Conservation (phyloP, 2,797 vertebrate genomes). For the Cynodonichthys magdalenae region DNA sequence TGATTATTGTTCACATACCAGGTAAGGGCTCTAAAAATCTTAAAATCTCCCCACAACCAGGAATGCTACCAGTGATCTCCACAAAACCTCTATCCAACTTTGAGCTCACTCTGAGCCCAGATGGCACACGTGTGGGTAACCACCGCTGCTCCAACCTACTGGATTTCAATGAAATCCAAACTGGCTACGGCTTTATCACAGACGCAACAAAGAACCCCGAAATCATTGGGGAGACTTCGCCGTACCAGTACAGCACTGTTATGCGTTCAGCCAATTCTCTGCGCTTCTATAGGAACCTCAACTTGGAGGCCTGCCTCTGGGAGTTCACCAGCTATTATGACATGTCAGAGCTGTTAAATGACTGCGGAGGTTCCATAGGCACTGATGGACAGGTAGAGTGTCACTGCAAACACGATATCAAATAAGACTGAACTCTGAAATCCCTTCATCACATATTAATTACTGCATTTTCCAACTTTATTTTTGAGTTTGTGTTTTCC, state of each 20-base stretch:
- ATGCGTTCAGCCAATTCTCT: constrained; percentile 84
- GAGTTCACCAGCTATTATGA: constrained; percentile 88
- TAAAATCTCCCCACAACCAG: constrained; percentile 46
- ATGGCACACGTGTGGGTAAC: constrained; percentile 85
- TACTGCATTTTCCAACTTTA: background rate
- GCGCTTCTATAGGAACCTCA: constrained; percentile 88
- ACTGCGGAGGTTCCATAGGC: constrained; percentile 85
- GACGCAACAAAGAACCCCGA: constrained; percentile 85
- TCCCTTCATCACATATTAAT: background rate
- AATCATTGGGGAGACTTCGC: constrained; percentile 85
- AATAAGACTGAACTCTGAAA: no score
- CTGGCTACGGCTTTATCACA: constrained; percentile 86
- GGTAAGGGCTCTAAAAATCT: background rate
- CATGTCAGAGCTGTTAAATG: constrained; percentile 86
- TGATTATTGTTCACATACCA: background rate
- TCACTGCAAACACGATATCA: background rate
- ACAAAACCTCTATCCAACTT: constrained; percentile 86
- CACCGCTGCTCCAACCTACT: constrained; percentile 89
- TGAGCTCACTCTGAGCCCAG: constrained; percentile 86
- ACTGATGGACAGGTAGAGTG: constrained; percentile 84
- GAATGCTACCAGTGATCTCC: constrained; percentile 88
- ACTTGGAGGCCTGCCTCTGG: constrained; percentile 88
- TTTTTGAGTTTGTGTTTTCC: background rate
- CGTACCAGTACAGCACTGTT: constrained; percentile 81
- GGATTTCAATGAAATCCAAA: constrained; percentile 88